Evolutionary conservation across 2,797 vertebrate species (phyloP).

Genomic region (Chlorospingus flavigularis): DNA sequence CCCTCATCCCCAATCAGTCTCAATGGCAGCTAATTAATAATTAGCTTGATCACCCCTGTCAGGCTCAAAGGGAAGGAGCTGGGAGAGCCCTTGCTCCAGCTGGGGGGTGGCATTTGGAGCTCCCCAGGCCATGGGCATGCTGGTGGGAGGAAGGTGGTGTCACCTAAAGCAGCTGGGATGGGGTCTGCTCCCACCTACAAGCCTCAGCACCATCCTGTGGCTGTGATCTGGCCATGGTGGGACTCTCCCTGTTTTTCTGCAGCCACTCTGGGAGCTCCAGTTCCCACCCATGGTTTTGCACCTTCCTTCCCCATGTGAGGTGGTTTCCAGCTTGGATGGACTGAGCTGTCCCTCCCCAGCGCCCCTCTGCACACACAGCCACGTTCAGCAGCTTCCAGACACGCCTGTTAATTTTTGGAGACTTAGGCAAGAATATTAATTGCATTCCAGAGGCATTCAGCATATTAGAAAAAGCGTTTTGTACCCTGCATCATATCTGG

Average conservation of each 20-base stretch:
- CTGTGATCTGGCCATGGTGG: neutral
- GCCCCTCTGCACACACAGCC: neutral
- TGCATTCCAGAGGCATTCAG: neutral
- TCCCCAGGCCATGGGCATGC: neutral
- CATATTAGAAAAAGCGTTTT: neutral
- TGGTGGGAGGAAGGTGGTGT: neutral
- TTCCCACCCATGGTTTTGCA: neutral
- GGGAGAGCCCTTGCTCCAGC: neutral
- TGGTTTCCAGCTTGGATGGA: neutral
- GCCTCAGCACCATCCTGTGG: neutral
- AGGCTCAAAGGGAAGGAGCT: neutral
- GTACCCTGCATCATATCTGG: fast-evolving
- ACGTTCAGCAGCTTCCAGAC: neutral
- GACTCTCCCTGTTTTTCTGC: neutral
- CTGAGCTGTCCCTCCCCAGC: neutral
- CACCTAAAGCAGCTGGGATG: neutral
- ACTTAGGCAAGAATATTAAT: neutral
- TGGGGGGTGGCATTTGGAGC: neutral
- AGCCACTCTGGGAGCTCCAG: neutral
- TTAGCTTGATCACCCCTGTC: neutral
- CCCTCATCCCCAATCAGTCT: neutral
- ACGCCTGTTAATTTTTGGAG: neutral
- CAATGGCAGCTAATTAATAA: neutral
- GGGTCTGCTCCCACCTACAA: neutral
- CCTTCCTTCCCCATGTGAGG: neutral